These are phyloP conservation scores for Quadroppia sp. DNA, from an alignment of 2,888 invertebrate species.

Conservation along the genomic window DNA sequence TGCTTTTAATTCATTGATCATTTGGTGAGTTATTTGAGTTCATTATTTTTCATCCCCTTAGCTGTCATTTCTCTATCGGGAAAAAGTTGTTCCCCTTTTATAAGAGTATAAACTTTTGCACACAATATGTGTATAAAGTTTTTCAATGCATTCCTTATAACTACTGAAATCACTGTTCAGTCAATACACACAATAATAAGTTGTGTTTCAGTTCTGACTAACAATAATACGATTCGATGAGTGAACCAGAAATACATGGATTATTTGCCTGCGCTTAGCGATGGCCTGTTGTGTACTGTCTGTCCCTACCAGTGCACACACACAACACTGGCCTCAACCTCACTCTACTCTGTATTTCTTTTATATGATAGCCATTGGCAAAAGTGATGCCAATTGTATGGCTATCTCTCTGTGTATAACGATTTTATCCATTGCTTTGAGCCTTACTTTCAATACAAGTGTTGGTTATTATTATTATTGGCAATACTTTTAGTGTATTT, in stretches of 20 bases:
- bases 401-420: not conserved
- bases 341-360: not conserved
- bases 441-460: not conserved
- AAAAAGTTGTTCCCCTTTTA: too few relatives aligned
- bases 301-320: not conserved
- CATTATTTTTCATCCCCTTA: not conserved
- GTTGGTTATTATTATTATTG: not conserved
- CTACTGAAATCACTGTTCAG: not conserved
- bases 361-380: slow-evolving; percentile 12
- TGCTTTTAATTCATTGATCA: not conserved
- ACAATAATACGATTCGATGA: not conserved
- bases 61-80: not conserved
- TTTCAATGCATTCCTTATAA: too few relatives aligned
- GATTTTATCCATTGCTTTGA: not conserved
- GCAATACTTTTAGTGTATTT: not conserved
- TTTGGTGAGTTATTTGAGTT: not conserved
- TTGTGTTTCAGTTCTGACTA: not conserved
- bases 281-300: not conserved
- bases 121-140: not conserved
- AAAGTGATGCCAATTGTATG: slow-evolving; percentile 5
- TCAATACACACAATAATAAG: not conserved
- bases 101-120: not conserved
- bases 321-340: not conserved
- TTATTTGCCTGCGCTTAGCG: not conserved
- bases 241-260: not conserved